Evolutionary conservation across 23 tunicate genomes (phyloP).

Genomic region (Ascidia mentula): DNA sequence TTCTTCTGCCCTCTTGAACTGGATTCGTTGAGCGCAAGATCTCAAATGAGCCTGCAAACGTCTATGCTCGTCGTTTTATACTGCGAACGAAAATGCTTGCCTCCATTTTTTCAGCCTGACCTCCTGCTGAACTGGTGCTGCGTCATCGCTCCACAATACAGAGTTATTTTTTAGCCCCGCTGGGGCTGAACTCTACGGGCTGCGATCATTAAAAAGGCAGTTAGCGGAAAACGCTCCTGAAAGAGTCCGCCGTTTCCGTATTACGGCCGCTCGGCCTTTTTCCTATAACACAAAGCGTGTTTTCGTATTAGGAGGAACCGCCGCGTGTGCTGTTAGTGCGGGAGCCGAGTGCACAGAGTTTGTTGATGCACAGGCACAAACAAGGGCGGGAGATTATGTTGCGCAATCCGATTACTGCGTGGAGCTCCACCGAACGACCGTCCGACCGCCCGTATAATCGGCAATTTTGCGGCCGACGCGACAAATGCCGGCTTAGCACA

Average conservation of each 20-base stretch:
- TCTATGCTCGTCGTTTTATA: not conserved
- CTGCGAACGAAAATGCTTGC: not conserved
- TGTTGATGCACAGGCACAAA: slow-evolving; percentile 8
- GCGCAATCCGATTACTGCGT: slow-evolving; percentile 1
- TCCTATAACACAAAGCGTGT: not conserved
- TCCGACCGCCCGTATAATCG: not conserved
- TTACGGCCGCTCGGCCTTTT: not conserved
- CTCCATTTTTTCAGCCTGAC: slow-evolving; percentile 2
- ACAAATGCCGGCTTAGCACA: slow-evolving; percentile 9
- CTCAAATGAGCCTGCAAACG: slow-evolving; percentile 3
- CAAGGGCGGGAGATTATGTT: slow-evolving; percentile 4
- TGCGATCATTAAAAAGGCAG: not conserved
- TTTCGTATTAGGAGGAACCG: not conserved
- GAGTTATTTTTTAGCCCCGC: not conserved
- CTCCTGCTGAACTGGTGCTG: not conserved
- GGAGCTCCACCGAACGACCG: not conserved
- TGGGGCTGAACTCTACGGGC: not conserved
- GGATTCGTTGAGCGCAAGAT: not conserved
- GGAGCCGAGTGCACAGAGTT: not conserved
- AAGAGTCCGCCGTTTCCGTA: not conserved
- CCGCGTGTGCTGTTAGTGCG: too few relatives aligned
- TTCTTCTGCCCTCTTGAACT: not conserved
- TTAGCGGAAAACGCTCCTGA: not conserved
- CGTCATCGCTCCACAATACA: not conserved
- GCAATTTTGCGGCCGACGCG: slow-evolving; percentile 2